Evolutionary conservation across 2,797 vertebrate species (phyloP).

Genomic region (Fratercula arctica): DNA sequence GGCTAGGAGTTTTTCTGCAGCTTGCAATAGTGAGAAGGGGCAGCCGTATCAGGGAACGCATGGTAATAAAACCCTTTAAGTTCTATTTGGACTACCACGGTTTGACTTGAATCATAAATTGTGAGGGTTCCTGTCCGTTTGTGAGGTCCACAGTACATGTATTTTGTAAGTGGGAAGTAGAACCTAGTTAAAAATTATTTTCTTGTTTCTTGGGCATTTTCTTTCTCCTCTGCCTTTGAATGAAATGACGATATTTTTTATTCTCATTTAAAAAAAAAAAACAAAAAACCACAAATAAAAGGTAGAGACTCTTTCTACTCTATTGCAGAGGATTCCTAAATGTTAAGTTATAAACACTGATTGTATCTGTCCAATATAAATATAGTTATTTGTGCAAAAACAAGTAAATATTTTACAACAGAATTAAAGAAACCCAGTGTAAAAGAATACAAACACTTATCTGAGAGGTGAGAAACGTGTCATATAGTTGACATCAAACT

Average conservation of each 20-base stretch:
- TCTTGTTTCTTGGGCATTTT: neutral
- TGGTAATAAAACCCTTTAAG: neutral
- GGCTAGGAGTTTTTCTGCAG: neutral
- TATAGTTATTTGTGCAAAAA: neutral
- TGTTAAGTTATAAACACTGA: neutral
- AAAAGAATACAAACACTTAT: neutral
- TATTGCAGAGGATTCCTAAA: neutral
- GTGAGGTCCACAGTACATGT: neutral
- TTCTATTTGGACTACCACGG: neutral
- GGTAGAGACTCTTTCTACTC: neutral
- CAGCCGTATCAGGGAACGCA: neutral
- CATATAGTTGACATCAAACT: neutral
- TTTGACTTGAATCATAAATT: neutral
- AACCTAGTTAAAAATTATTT: neutral
- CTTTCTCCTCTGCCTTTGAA: neutral
- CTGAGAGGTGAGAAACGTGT: neutral
- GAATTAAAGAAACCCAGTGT: neutral
- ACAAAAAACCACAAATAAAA: neutral
- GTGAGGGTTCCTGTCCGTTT: neutral
- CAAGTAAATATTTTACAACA: neutral
- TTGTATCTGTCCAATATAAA: neutral
- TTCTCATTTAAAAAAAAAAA: neutral
- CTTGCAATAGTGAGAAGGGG: neutral
- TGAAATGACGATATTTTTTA: neutral
- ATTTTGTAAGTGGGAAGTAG: neutral